Evolutionary conservation across 2,113 vertebrate genomes (phyloP).

Genomic region (Elachura formosa): DNA sequence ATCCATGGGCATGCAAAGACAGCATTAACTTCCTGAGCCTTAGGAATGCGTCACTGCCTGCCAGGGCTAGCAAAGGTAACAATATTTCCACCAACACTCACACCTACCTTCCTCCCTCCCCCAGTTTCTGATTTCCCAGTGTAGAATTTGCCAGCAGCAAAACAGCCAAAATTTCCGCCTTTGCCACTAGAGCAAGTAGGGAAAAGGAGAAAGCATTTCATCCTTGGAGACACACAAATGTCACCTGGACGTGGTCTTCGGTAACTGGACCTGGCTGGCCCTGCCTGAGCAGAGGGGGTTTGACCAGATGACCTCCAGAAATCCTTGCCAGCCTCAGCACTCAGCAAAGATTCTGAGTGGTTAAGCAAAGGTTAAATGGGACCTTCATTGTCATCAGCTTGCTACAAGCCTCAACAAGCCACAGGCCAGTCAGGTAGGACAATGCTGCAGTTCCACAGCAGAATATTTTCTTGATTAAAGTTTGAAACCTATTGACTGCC

Average conservation of each 20-base stretch:
- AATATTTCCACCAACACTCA: background rate
- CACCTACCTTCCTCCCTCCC: background rate
- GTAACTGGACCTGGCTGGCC: background rate
- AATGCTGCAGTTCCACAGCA: background rate
- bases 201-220: background rate
- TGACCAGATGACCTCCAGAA: background rate
- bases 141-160: background rate
- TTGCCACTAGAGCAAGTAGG: background rate
- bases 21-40: background rate
- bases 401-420: background rate
- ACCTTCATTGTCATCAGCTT: background rate
- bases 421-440: background rate
- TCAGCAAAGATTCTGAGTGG: background rate
- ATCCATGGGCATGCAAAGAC: background rate
- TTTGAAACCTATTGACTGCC: background rate
- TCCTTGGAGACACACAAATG: background rate
- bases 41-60: accelerated
- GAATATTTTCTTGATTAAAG: background rate
- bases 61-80: background rate
- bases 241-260: accelerated
- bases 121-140: background rate
- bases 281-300: background rate
- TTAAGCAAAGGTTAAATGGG: background rate
- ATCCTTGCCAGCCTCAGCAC: background rate
- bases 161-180: background rate